Evolutionary conservation across 1,140 invertebrate genomes (phyloP).

Genomic region (Drosophila ironensis): DNA sequence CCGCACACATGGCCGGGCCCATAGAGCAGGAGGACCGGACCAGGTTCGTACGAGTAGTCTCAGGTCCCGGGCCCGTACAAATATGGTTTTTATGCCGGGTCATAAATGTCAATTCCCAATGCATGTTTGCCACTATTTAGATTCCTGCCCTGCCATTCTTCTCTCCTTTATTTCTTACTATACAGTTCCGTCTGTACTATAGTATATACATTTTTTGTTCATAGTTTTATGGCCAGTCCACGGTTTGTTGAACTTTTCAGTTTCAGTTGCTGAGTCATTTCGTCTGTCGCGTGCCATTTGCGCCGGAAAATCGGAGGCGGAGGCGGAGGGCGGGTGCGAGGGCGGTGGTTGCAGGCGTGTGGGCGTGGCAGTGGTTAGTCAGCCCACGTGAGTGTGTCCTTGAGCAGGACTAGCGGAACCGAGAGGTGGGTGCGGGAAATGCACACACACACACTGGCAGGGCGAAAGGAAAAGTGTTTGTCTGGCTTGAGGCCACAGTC

Average conservation of each 20-base stretch:
- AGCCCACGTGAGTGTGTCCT: conserved; percentile 36
- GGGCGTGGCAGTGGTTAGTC: conserved; percentile 43
- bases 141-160: conserved; percentile 31
- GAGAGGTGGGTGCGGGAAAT: not conserved
- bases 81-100: conserved; percentile 46
- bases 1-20: conserved; percentile 25
- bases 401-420: conserved; percentile 12
- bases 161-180: conserved; percentile 5
- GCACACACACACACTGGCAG: not conserved
- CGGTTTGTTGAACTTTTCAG: conserved; percentile 63
- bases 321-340: not conserved
- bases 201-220: conserved; percentile 23
- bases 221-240: conserved; percentile 56
- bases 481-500: conserved; percentile 15
- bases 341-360: conserved; percentile 24
- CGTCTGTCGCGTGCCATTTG: conserved; percentile 27
- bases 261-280: conserved; percentile 65
- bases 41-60: too few species aligned
- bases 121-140: conserved; percentile 63
- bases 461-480: conserved; percentile 42
- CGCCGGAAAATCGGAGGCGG: conserved; percentile 11
- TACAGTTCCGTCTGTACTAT: too few species aligned
- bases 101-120: conserved; percentile 71
- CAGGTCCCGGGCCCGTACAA: conserved; percentile 22
- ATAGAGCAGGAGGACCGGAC: not conserved